Evolutionary conservation across 2,113 vertebrate genomes (phyloP).

Genomic region (Indri indri): DNA sequence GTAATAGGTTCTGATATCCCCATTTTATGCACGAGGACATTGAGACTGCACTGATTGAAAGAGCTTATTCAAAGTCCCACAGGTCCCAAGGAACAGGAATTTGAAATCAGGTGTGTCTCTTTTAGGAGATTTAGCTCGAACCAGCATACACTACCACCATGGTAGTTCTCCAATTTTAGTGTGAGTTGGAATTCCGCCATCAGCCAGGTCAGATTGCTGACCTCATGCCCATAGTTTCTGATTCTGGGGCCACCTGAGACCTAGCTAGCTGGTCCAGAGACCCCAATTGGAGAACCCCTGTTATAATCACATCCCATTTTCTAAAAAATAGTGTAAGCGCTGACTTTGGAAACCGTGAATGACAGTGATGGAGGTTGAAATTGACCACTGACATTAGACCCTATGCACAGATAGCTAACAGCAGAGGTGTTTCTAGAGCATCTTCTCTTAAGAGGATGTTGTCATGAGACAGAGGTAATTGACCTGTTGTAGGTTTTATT

Average conservation of each 20-base stretch:
- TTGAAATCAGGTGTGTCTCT: neutral
- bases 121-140: neutral
- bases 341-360: neutral
- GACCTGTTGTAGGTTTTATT: constrained; percentile 53
- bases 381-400: neutral
- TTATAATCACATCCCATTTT: neutral
- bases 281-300: neutral
- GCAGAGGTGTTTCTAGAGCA: neutral
- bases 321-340: neutral
- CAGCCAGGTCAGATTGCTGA: neutral
- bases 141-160: too few species aligned
- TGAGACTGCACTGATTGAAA: neutral
- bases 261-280: neutral
- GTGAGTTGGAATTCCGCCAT: neutral
- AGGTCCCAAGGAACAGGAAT: neutral
- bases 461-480: constrained; percentile 60
- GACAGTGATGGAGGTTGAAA: neutral
- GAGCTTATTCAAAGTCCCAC: neutral
- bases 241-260: neutral
- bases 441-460: constrained; percentile 1
- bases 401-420: neutral
- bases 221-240: neutral
- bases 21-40: neutral
- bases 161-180: neutral
- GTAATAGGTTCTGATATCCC: neutral